These are phyloP conservation scores for Bungarus multicinctus DNA, from an alignment of 2,113 vertebrate genomes.

Conservation along the genomic window DNA sequence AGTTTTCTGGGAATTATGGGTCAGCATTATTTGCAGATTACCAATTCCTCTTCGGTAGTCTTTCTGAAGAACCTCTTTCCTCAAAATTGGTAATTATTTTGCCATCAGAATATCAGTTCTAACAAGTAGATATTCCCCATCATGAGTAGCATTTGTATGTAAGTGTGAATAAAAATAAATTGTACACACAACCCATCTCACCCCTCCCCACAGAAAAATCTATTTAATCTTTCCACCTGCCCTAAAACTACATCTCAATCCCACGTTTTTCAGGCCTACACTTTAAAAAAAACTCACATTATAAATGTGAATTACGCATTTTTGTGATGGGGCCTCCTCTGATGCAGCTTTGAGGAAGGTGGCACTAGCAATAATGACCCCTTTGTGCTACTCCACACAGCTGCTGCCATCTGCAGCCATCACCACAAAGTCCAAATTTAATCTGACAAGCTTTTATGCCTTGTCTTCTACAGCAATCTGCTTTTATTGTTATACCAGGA, in stretches of 20 bases:
- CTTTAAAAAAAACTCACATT: background rate
- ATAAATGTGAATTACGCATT: background rate
- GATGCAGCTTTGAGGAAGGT: background rate
- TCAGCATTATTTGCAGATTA: background rate
- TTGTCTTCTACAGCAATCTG: background rate
- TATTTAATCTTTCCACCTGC: background rate
- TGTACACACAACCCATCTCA: background rate
- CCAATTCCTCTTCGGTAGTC: background rate
- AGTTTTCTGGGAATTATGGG: background rate
- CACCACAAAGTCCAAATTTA: background rate
- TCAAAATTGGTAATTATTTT: background rate
- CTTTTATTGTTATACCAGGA: constrained; percentile 16
- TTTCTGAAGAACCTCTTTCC: background rate
- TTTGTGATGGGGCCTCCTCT: background rate
- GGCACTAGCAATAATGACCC: background rate
- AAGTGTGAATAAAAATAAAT: background rate
- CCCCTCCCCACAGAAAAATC: background rate
- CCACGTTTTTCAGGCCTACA: background rate
- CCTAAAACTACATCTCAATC: background rate
- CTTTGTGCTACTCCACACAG: rapidly evolving
- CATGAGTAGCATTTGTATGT: background rate
- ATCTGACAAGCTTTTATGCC: background rate
- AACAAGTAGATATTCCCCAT: background rate
- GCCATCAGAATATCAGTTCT: background rate
- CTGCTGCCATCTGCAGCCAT: constrained; percentile 29